Evolutionary conservation across 1,140 invertebrate genomes (phyloP), one percentile per base, ranked within the genome.

Genomic region (Ruditapes philippinarum): DNA sequence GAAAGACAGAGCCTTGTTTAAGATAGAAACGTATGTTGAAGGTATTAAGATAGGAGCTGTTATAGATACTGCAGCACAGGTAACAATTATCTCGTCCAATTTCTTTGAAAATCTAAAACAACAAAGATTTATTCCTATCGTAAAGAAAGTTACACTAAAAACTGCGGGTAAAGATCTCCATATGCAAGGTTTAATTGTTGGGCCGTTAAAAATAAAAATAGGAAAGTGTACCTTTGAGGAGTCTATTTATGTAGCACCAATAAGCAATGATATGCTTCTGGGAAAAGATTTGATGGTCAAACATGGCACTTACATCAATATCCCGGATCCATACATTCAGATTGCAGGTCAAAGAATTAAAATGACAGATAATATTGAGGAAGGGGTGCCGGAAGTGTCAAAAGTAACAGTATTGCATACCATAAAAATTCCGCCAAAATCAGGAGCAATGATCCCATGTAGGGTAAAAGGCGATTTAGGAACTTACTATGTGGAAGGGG

Each of bases 221-320:
- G 84, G 84, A 9, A 11, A 11, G 1, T 19, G 22, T 22, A 14
- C 9, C 4, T 87, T 28, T 25, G 42, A 78, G 22, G 54, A 65
- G 36, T 42, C 33, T n/a, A 5, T 87, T 0, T 42, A 87, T 78
- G 84, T 87, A 22, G 84, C 84, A 7, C 84, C 84, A 42, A 87
- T 79, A 17, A 38, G 65, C 11, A 54, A 87, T 79, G 51, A 87
- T 22, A 87, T 87, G 74, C 36, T 87, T 14, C 25, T 78, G 14
- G 84, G 84, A 0, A 51, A 79, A 9, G 73, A 87, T n/a, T 28
- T 62, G 1, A 28, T 62, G 3, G 25, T 7, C 28, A 1, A 25
- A 5, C 1, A 28, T 9, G 0, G n/a, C 5, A 25, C 57, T 28
- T 7, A 28, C 1, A 4, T 62, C 1, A 28, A 62, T n/a, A 62